phyloP scores from a whole-genome alignment of 2,888 invertebrate genomes.

The Hybos culiciformis region DNA sequence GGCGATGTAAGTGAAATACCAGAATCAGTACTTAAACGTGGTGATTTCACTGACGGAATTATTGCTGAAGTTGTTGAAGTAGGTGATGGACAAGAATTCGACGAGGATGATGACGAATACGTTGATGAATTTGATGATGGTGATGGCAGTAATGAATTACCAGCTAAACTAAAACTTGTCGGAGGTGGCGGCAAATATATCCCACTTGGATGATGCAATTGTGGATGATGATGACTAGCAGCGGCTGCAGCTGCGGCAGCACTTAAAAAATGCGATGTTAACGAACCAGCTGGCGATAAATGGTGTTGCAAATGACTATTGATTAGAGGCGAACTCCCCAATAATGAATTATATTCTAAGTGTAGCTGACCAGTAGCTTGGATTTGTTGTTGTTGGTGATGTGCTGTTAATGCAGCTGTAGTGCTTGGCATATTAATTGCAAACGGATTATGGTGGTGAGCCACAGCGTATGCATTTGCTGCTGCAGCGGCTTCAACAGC shows the following conservation, averaged over 20 bases:
- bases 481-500: conserved; percentile 23
- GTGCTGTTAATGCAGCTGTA: conserved; percentile 17
- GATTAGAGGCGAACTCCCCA: conserved; percentile 4
- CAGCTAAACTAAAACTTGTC: not conserved
- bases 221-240: not conserved
- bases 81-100: not conserved
- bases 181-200: not conserved
- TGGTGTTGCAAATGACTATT: not conserved
- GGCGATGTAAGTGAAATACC: not conserved
- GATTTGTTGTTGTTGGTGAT: conserved; percentile 11
- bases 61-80: not conserved
- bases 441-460: conserved; percentile 20
- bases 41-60: too few relatives aligned
- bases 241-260: too few relatives aligned
- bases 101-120: conserved; percentile 3
- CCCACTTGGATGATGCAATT: not conserved
- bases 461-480: conserved; percentile 6
- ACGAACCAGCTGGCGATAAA: too few relatives aligned
- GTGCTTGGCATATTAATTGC: conserved; percentile 22
- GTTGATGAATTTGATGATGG: conserved; percentile 9
- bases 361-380: not conserved
- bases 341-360: conserved; percentile 8
- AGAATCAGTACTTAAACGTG: not conserved
- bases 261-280: too few relatives aligned
- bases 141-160: not conserved